Conservation (phyloP, 2,888 invertebrate species). For the Macrostomum cliftonense region DNA sequence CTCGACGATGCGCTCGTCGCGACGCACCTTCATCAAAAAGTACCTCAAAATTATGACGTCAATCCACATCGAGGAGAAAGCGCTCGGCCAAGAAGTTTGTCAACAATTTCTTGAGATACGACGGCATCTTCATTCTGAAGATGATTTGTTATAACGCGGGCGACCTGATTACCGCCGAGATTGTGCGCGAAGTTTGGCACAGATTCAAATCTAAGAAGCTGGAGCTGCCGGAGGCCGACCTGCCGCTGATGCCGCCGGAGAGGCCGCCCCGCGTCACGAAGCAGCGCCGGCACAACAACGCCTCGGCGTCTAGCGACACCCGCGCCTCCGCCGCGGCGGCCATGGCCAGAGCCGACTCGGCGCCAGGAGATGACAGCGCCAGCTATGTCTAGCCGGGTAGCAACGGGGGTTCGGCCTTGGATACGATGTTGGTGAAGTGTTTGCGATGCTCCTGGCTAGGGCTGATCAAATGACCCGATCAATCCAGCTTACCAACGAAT, state of each 20-base stretch:
- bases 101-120: background rate
- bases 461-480: too few relatives aligned
- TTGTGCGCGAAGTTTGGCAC: background rate
- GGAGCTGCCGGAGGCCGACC: background rate
- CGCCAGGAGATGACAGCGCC: background rate
- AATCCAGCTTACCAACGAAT: too few relatives aligned
- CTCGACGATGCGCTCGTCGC: too few relatives aligned
- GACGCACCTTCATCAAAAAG: background rate
- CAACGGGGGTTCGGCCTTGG: too few relatives aligned
- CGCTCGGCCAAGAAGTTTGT: background rate
- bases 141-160: background rate
- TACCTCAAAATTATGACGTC: background rate
- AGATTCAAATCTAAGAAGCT: too few relatives aligned
- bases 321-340: background rate
- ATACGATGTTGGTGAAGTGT: too few relatives aligned
- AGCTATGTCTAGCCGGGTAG: too few relatives aligned
- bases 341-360: background rate
- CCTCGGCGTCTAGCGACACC: background rate
- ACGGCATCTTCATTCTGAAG: background rate
- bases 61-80: background rate
- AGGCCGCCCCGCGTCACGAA: background rate
- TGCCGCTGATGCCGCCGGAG: background rate
- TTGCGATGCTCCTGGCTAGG: too few relatives aligned
- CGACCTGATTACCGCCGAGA: background rate
- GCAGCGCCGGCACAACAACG: background rate